These are phyloP conservation scores for Himalopsyche tibetana DNA, from an alignment of 2,888 invertebrate species.

Conservation along the genomic window DNA sequence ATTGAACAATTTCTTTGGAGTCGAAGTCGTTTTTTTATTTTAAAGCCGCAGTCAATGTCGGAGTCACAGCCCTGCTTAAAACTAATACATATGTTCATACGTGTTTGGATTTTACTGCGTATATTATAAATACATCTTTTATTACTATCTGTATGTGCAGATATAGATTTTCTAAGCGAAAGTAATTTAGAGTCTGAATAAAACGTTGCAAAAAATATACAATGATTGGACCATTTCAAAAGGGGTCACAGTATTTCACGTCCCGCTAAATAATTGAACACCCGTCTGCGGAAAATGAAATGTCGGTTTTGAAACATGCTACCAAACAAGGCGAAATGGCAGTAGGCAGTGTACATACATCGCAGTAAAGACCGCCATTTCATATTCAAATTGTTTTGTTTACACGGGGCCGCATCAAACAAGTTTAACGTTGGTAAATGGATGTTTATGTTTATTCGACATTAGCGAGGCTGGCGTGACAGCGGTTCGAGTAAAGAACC, in stretches of 20 bases:
- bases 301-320: conserved; percentile 5
- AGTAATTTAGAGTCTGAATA: too few species aligned
- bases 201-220: too few species aligned
- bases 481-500: conserved; percentile 19
- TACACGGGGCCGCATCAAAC: conserved; percentile 31
- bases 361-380: conserved; percentile 26
- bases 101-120: too few species aligned
- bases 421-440: conserved; percentile 28
- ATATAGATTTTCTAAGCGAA: too few species aligned
- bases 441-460: conserved; percentile 21
- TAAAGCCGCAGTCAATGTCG: too few species aligned
- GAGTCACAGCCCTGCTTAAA: too few species aligned
- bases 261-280: neutral
- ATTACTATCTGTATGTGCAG: too few species aligned
- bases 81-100: too few species aligned
- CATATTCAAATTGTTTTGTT: conserved; percentile 30
- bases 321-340: conserved; percentile 31
- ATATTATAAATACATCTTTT: too few species aligned
- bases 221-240: too few species aligned
- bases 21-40: too few species aligned
- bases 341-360: neutral
- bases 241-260: neutral
- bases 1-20: too few species aligned
- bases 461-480: conserved; percentile 34
- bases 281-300: conserved; percentile 10